Evolutionary conservation across 2,113 vertebrate species (phyloP).

Genomic region (Tychaedon coryphoeus): DNA sequence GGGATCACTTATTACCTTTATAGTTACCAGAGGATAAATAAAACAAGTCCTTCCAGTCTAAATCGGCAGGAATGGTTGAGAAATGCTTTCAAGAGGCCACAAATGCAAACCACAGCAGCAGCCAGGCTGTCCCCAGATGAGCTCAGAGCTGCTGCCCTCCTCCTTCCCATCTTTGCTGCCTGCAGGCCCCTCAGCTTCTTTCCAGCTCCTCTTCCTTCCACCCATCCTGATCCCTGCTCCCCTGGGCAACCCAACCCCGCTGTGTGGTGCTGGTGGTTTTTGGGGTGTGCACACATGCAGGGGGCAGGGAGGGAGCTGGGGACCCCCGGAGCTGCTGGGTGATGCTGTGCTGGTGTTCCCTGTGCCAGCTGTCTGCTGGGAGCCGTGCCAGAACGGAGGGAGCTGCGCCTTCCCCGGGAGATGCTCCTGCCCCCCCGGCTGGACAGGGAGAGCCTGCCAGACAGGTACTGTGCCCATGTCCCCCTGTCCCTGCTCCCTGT

Average conservation of each 20-base stretch:
- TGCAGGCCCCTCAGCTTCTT: rapidly evolving
- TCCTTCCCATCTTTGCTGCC: neutral
- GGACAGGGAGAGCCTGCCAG: constrained; percentile 83
- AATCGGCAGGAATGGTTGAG: neutral
- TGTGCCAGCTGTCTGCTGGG: constrained; percentile 78
- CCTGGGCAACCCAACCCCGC: rapidly evolving
- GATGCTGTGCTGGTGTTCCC: neutral
- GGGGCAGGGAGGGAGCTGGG: neutral
- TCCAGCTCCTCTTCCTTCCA: neutral
- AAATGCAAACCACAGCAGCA: neutral
- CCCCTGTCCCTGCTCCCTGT: neutral
- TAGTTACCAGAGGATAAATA: constrained; percentile 11
- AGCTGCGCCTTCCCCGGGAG: constrained; percentile 76
- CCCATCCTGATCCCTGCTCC: neutral
- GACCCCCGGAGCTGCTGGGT: neutral
- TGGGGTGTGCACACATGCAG: rapidly evolving
- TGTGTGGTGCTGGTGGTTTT: neutral
- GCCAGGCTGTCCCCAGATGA: neutral
- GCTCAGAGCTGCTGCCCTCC: neutral
- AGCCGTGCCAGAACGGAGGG: constrained; percentile 82
- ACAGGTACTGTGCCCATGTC: constrained; percentile 69
- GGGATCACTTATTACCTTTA: neutral
- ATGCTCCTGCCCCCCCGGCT: constrained; percentile 80
- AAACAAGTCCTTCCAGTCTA: neutral
- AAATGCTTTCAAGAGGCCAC: neutral